These are phyloP conservation scores for Astyanax mexicanus DNA, from an alignment of 2,797 vertebrate genomes.

Conservation along the genomic window DNA sequence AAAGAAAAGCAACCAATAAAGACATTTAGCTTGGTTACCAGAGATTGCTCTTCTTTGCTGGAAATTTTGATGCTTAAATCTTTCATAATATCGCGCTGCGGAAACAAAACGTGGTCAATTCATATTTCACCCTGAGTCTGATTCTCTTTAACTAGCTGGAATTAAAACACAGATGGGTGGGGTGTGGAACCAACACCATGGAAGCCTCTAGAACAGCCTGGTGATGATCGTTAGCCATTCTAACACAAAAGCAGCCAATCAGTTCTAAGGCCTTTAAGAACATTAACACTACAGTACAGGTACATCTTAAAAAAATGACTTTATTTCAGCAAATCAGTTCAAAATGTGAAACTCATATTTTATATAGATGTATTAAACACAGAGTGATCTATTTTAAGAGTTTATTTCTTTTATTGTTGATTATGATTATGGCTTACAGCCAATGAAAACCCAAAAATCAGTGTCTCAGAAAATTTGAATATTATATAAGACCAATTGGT, in stretches of 20 bases:
- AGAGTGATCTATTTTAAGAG: too few relatives aligned
- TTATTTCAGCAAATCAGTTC: too few relatives aligned
- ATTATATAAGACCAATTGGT: too few relatives aligned
- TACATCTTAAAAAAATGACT: too few relatives aligned
- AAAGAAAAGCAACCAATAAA: slow-evolving; percentile 79
- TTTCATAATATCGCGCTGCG: slow-evolving; percentile 83
- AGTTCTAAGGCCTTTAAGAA: neutral
- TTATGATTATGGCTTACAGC: too few relatives aligned
- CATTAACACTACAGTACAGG: too few relatives aligned
- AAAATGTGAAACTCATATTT: too few relatives aligned
- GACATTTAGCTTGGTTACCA: slow-evolving; percentile 82
- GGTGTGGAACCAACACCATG: slow-evolving; percentile 62
- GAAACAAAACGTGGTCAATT: slow-evolving; percentile 82
- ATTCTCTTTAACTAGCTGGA: slow-evolving; percentile 60
- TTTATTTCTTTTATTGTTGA: too few relatives aligned
- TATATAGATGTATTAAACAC: too few relatives aligned
- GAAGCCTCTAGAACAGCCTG: slow-evolving; percentile 52
- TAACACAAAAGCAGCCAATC: neutral
- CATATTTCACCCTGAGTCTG: slow-evolving; percentile 68
- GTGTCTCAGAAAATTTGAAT: too few relatives aligned
- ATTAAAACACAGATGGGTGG: slow-evolving; percentile 69
- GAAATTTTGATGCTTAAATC: slow-evolving; percentile 84
- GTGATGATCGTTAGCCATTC: slow-evolving; percentile 59
- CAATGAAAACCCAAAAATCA: too few relatives aligned
- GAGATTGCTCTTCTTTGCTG: slow-evolving; percentile 82